A percentile compares a stretch with the other conserved stretches of the same genome.
Evolutionary conservation across 2,113 vertebrate species (phyloP).

Genomic region (Apteryx mantelli): DNA sequence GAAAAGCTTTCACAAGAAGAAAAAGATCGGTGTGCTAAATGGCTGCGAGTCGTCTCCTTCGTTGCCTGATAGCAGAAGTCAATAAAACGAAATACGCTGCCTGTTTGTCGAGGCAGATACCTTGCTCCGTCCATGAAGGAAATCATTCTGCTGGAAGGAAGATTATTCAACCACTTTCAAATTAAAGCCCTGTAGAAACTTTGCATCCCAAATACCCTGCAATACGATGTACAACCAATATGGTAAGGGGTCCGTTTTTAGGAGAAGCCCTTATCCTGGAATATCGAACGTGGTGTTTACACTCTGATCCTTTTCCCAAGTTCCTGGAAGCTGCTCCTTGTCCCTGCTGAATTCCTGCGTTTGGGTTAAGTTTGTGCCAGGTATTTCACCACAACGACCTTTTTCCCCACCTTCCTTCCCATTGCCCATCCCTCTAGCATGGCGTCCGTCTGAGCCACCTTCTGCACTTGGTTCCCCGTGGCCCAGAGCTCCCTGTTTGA

Average conservation of each 20-base stretch:
- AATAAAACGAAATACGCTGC: background rate
- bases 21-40: background rate
- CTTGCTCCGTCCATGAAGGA: background rate
- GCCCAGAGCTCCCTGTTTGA: background rate
- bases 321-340: background rate
- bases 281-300: background rate
- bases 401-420: background rate
- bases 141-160: background rate
- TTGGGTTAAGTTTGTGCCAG: background rate
- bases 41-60: background rate
- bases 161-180: background rate
- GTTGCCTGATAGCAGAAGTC: background rate
- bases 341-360: background rate
- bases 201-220: background rate
- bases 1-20: background rate
- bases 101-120: background rate
- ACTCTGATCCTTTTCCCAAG: background rate
- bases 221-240: fast-evolving
- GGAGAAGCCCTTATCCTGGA: background rate
- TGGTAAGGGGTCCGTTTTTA: background rate
- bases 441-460: background rate
- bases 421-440: background rate
- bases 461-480: background rate
- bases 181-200: background rate
- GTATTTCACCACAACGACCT: background rate